Percentiles rank a stretch among this genome's conserved stretches.
phyloP scores from a whole-genome alignment of 2,797 vertebrate species.

The Clarias platycephalus region DNA sequence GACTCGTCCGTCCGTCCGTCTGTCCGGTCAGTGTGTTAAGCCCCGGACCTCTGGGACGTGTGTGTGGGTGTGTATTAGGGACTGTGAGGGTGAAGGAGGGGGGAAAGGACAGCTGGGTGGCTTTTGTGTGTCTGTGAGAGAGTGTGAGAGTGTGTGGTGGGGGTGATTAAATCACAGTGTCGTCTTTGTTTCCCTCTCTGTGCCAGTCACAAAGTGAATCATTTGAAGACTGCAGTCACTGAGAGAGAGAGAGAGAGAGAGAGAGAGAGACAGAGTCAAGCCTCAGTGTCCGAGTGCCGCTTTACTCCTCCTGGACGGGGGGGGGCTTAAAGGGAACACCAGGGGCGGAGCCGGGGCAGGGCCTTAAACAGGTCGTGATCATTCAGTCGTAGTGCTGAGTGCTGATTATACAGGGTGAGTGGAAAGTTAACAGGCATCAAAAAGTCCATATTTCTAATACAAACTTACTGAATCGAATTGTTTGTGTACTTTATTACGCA shows the following conservation, averaged over 20 bases:
- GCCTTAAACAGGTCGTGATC: background rate
- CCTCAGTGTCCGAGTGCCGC: slow-evolving; percentile 22
- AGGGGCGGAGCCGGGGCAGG: too few species aligned
- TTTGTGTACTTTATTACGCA: too few species aligned
- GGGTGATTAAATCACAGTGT: slow-evolving; percentile 60
- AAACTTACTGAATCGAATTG: too few species aligned
- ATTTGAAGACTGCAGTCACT: slow-evolving; percentile 69
- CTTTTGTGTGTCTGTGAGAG: slow-evolving; percentile 56
- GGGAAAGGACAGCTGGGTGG: slow-evolving; percentile 70
- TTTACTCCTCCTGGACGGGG: background rate
- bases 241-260: slow-evolving; percentile 40
- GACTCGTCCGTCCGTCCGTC: background rate
- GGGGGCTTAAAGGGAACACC: slow-evolving; percentile 32
- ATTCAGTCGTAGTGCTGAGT: background rate
- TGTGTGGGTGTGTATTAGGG: slow-evolving; percentile 62
- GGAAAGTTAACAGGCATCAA: too few species aligned
- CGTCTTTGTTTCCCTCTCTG: slow-evolving; percentile 73
- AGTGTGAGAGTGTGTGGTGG: slow-evolving; percentile 11
- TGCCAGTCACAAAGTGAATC: slow-evolving; percentile 71
- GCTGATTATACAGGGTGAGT: too few species aligned
- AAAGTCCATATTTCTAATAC: too few species aligned
- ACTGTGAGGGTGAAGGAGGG: slow-evolving; percentile 67
- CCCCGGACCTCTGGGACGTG: slow-evolving; percentile 46
- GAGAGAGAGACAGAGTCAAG: background rate
- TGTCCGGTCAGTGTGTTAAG: slow-evolving; percentile 31